Conservation (phyloP, 35 echinoderm and acorn worm genomes). For the Stichopus chloronotus region DNA sequence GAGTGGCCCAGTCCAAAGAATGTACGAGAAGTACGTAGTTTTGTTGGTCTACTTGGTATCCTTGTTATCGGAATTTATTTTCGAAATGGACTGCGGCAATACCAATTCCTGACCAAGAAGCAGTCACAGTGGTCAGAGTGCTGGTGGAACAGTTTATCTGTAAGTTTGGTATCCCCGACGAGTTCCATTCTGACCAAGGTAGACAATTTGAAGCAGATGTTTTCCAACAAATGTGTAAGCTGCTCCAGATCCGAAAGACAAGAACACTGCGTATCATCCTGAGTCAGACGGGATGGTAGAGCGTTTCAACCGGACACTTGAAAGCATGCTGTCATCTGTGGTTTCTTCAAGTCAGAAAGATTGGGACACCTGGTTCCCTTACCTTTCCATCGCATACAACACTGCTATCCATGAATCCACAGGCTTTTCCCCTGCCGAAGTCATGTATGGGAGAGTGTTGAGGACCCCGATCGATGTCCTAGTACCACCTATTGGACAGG, state of each 20-base stretch:
- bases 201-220: slow-evolving; percentile 56
- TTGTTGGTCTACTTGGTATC: slow-evolving; percentile 53
- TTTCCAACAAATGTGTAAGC: slow-evolving; percentile 5
- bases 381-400: slow-evolving; percentile 58
- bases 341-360: slow-evolving; percentile 28
- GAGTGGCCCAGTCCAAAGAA: slow-evolving; percentile 46
- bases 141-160: slow-evolving; percentile 56
- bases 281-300: slow-evolving; percentile 56
- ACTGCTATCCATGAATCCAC: slow-evolving; percentile 65
- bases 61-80: slow-evolving; percentile 42
- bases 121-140: slow-evolving; percentile 30
- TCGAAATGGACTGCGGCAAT: slow-evolving; percentile 59
- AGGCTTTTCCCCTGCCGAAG: slow-evolving; percentile 53
- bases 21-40: slow-evolving; percentile 64
- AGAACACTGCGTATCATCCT: slow-evolving; percentile 55
- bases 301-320: not conserved
- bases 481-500: not conserved
- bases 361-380: slow-evolving; percentile 68
- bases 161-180: slow-evolving; percentile 58
- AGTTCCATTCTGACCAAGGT: slow-evolving; percentile 58
- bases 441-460: slow-evolving; percentile 55
- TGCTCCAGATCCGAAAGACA: slow-evolving; percentile 35
- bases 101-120: slow-evolving; percentile 58
- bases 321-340: slow-evolving; percentile 19
- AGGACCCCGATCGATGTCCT: slow-evolving; percentile 10